Evolutionary conservation across 2,797 vertebrate genomes (phyloP).

Genomic region (Hybognathus amarus): DNA sequence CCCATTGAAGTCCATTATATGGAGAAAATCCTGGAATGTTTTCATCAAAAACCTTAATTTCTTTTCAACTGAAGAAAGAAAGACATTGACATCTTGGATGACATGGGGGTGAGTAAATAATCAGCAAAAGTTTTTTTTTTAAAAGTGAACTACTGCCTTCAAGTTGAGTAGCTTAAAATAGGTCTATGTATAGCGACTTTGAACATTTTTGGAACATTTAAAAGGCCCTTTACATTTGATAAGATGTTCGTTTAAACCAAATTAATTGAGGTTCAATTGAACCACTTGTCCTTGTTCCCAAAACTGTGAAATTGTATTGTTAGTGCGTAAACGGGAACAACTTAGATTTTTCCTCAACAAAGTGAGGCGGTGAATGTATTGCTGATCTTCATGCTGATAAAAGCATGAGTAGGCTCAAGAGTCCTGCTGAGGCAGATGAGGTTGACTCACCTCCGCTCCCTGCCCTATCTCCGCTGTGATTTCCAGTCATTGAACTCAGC

Average conservation of each 20-base stretch:
- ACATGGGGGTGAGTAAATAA: too few relatives aligned
- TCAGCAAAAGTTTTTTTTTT: too few relatives aligned
- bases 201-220: neutral
- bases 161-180: neutral
- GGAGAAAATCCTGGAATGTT: too few relatives aligned
- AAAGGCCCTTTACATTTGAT: neutral
- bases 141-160: too few relatives aligned
- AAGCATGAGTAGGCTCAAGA: constrained; percentile 49
- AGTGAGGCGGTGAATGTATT: constrained; percentile 20
- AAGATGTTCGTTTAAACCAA: neutral
- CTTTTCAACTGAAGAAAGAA: too few relatives aligned
- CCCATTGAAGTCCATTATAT: too few relatives aligned
- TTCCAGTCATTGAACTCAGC: constrained; percentile 61
- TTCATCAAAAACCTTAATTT: too few relatives aligned
- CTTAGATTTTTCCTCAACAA: constrained; percentile 26
- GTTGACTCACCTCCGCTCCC: constrained; percentile 50
- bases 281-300: neutral
- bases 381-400: constrained; percentile 47
- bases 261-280: neutral
- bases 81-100: too few relatives aligned
- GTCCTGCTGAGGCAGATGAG: constrained; percentile 59
- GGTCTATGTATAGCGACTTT: neutral
- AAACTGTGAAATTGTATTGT: neutral
- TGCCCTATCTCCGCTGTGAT: constrained; percentile 48
- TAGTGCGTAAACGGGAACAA: constrained; percentile 2